Conservation (phyloP, 1,140 invertebrate species). For the Ips nitidus region DNA sequence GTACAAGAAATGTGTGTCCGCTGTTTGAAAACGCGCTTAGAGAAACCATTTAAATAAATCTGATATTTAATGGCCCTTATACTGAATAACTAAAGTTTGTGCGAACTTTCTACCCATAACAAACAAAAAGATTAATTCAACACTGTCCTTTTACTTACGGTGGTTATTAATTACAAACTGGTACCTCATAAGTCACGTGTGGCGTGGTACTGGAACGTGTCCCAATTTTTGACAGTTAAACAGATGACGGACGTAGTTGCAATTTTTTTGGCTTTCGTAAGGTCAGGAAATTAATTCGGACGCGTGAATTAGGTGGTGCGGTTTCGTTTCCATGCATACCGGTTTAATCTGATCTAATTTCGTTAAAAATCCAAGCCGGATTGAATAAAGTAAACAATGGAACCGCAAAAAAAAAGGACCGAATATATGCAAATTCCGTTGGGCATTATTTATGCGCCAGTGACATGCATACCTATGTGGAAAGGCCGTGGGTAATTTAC, state of each 20-base stretch:
- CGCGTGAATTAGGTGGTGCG: slow-evolving; percentile 1
- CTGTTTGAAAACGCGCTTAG: slow-evolving; percentile 29
- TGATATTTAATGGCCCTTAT: slow-evolving; percentile 24
- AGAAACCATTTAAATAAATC: slow-evolving; percentile 34
- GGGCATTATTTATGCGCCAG: not conserved
- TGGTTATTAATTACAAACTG: too few species aligned
- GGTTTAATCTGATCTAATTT: slow-evolving; percentile 3
- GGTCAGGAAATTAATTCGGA: too few species aligned
- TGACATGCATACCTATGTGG: slow-evolving; percentile 1
- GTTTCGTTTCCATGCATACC: slow-evolving; percentile 4
- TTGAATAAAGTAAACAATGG: slow-evolving; percentile 2
- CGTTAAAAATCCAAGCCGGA: not conserved
- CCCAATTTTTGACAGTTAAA: too few species aligned
- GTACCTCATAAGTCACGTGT: too few species aligned
- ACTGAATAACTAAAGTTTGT: slow-evolving; percentile 23
- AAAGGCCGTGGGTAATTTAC: slow-evolving; percentile 1
- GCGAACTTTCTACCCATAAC: too few species aligned
- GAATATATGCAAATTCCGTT: slow-evolving; percentile 2
- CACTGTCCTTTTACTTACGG: too few species aligned
- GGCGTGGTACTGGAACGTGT: too few species aligned
- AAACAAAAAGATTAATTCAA: too few species aligned
- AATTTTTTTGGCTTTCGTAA: too few species aligned
- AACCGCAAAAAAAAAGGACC: not conserved
- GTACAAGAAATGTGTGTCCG: slow-evolving; percentile 24
- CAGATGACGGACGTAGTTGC: too few species aligned